Percentiles rank a stretch among this genome's conserved stretches.
Conservation (phyloP, 2,113 vertebrate genomes). For the Phrynosoma blainvillii region DNA sequence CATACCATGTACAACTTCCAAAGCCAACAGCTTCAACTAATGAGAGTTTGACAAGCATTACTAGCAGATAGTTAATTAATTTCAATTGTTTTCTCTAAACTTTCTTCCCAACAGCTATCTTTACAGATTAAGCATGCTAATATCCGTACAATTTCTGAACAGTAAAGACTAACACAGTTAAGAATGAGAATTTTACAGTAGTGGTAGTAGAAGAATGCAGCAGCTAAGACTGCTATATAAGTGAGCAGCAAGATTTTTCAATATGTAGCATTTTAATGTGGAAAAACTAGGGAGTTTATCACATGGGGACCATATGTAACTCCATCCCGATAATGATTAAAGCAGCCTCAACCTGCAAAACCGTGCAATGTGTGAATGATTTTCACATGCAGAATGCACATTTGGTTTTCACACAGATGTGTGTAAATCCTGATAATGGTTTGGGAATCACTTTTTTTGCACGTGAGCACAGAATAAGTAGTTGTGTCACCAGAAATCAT, state of each 20-base stretch:
- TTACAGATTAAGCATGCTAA: background rate
- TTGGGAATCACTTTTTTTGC: too few relatives aligned
- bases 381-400: too few relatives aligned
- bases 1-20: background rate
- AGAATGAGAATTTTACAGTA: background rate
- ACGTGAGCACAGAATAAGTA: too few relatives aligned
- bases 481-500: too few relatives aligned
- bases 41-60: background rate
- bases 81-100: background rate
- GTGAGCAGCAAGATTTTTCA: background rate
- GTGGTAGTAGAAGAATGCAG: background rate
- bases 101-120: background rate
- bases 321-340: too few relatives aligned
- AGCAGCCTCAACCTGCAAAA: too few relatives aligned
- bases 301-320: too few relatives aligned
- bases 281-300: too few relatives aligned
- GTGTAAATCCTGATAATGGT: too few relatives aligned
- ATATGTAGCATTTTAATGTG: too few relatives aligned
- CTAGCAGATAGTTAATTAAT: background rate
- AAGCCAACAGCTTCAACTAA: background rate
- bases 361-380: too few relatives aligned
- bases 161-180: background rate
- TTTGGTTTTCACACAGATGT: too few relatives aligned
- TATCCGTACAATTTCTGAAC: background rate
- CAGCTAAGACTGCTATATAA: background rate